phyloP scores from a whole-genome alignment of 1,140 invertebrate genomes.

The Geopemphigus sp. region DNA sequence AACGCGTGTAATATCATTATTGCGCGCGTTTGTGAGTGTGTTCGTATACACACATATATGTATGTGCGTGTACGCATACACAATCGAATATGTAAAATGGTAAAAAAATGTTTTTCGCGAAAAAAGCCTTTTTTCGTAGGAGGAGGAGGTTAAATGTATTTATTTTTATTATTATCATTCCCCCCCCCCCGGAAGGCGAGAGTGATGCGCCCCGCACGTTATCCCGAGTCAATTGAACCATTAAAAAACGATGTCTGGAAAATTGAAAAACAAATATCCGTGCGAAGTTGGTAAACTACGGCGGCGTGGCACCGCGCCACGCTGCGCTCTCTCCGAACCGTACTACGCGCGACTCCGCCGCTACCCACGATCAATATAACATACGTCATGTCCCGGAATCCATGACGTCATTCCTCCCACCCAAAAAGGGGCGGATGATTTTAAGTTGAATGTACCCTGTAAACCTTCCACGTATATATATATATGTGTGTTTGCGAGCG shows the following conservation, averaged over 20 bases:
- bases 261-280: constrained; percentile 32
- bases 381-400: constrained; percentile 46
- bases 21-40: too few relatives aligned
- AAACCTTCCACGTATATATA: constrained; percentile 30
- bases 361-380: constrained; percentile 43
- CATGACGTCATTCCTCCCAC: constrained; percentile 47
- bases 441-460: constrained; percentile 44
- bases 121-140: too few relatives aligned
- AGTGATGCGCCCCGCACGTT: too few relatives aligned
- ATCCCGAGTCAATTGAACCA: neutral
- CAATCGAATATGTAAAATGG: too few relatives aligned
- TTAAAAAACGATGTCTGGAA: constrained; percentile 19
- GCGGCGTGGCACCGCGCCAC: neutral
- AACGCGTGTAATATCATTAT: too few relatives aligned
- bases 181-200: too few relatives aligned
- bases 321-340: too few relatives aligned
- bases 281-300: constrained; percentile 6
- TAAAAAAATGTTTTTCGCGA: too few relatives aligned
- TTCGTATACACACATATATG: too few relatives aligned
- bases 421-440: constrained; percentile 47
- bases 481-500: neutral
- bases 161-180: neutral
- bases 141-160: constrained; percentile 27
- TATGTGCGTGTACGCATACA: too few relatives aligned
- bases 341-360: neutral